Evolutionary conservation across 2,797 vertebrate genomes (phyloP).

Genomic region (Sebastes wilsoni): DNA sequence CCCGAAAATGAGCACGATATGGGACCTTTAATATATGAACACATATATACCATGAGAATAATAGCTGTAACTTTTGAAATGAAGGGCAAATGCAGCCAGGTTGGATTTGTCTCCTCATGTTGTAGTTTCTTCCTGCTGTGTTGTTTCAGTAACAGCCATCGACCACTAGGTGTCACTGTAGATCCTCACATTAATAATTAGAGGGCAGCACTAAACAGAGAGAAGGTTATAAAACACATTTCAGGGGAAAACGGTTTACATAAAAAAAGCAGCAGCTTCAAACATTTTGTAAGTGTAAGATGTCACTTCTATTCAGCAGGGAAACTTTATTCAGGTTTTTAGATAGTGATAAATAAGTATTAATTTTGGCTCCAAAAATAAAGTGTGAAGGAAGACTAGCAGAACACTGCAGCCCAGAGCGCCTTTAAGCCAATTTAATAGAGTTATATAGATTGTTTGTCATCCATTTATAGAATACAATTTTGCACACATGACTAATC

Average conservation of each 20-base stretch:
- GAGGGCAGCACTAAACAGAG: not conserved
- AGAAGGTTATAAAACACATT: not conserved
- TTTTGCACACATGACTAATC: not conserved
- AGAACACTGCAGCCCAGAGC: not conserved
- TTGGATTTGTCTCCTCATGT: not conserved
- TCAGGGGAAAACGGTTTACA: not conserved
- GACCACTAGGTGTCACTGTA: conserved; percentile 48
- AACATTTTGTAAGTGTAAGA: not conserved
- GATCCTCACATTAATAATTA: not conserved
- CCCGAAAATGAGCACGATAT: no score
- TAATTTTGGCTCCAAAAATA: no score
- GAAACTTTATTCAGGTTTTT: no score
- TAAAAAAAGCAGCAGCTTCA: not conserved
- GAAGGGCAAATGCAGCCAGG: not conserved
- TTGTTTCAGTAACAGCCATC: not conserved
- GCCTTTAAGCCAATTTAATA: not conserved
- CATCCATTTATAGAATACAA: not conserved
- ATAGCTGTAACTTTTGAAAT: not conserved
- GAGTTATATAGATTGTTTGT: not conserved
- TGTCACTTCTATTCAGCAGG: no score
- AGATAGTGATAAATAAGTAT: no score
- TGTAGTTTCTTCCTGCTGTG: not conserved
- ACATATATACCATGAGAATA: not conserved
- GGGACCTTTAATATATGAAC: not conserved
- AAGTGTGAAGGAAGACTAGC: not conserved